Evolutionary conservation across 2,888 invertebrate species (phyloP), one percentile per base, ranked within the genome.

Genomic region (Ophion costatus): DNA sequence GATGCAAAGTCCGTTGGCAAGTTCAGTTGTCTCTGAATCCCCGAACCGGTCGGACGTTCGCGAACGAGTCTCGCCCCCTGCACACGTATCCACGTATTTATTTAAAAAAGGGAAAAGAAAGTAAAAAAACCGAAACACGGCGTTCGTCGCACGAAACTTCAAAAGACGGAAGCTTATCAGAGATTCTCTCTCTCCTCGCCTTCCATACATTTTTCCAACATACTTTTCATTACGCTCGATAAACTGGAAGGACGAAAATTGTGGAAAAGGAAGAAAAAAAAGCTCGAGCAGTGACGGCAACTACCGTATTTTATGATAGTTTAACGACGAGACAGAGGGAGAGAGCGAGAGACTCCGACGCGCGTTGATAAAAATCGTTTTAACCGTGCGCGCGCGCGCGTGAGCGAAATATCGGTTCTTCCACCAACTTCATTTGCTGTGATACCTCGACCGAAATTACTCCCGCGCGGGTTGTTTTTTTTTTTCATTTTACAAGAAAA

Each of bases 11-110:
- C 91, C 88, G 89, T 87, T 85, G 89, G 80, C 81, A 86, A 78
- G 90, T 90, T 91, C 92, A 93, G 93, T 93, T 92, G 93, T 93
- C 92, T 91, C 92, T 89, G 92, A 92, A 92, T 89, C 91, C 92
- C 91, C 92, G 92, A 91, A 90, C 91, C 87, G 93, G 89, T 91
- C 93, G 92, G 92, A 93, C 92, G 93, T 90, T 83, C 80, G 82
- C 80, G 82, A 84, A 85, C 85, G 86, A 74, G 73, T 81, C 61
- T 51, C 78, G 67, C 57, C 61, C 79, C 45, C 67, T 59, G 22
- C 9, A 42, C 42, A 33, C 59, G 22, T 33, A 73, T 51, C 56
- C 33, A 73, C 10, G n/a, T 22, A 42, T 17, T n/a, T 1, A 4
- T n/a, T 20, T 57, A 51, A 11, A 17, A 42, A 10, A 57, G n/a